phyloP scores from a whole-genome alignment of 1,140 invertebrate species.

The Manduca sexta region DNA sequence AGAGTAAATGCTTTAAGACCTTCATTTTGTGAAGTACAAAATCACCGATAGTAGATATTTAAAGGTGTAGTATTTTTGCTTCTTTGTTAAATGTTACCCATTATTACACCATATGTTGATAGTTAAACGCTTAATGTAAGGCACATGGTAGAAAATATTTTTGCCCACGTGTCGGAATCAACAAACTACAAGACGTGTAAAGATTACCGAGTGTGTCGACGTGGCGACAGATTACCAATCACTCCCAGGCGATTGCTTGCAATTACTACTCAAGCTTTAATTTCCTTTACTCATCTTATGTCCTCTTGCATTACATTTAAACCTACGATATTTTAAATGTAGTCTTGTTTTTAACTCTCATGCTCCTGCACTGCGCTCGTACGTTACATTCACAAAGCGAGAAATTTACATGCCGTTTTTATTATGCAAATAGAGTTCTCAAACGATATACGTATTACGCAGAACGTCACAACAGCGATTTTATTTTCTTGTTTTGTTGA shows the following conservation, averaged over 20 bases:
- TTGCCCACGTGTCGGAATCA: not conserved
- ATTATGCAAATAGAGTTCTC: conserved; percentile 29
- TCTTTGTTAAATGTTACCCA: no score
- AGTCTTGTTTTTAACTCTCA: no score
- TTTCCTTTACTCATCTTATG: conserved; percentile 29
- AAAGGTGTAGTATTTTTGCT: no score
- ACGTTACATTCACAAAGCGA: no score
- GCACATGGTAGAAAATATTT: no score
- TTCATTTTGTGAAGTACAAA: no score
- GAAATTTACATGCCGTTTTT: conserved; percentile 20
- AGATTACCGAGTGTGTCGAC: conserved; percentile 19
- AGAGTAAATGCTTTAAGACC: no score
- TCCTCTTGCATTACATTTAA: not conserved
- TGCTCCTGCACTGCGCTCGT: no score
- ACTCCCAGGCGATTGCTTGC: conserved; percentile 32
- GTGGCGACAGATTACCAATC: conserved; percentile 32
- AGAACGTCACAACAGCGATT: conserved; percentile 30
- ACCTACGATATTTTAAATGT: not conserved
- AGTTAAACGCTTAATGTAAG: no score
- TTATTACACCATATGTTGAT: no score
- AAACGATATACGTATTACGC: conserved; percentile 22
- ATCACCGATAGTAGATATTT: no score
- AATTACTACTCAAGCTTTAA: conserved; percentile 32
- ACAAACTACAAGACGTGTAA: conserved; percentile 8
- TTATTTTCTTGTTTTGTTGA: conserved; percentile 50